Evolutionary conservation across 2,888 invertebrate genomes (phyloP).

Genomic region (Ashinkailepas kermadecensis): DNA sequence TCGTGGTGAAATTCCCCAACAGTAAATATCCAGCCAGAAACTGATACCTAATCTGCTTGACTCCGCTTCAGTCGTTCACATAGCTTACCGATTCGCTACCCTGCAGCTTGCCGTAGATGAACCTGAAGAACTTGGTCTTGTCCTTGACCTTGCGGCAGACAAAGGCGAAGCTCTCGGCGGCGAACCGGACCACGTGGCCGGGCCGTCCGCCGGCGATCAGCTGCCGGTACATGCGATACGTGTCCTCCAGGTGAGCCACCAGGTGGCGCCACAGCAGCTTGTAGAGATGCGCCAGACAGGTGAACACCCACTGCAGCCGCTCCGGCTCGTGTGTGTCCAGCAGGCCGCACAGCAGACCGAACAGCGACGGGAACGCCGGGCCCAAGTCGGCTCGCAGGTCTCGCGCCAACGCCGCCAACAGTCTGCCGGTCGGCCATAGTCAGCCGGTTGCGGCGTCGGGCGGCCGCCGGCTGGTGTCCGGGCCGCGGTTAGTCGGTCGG

Average conservation of each 20-base stretch:
- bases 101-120: slow-evolving; percentile 59
- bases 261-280: slow-evolving; percentile 79
- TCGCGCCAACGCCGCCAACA: slow-evolving; percentile 73
- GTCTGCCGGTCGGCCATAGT: slow-evolving; percentile 48
- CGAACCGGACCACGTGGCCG: slow-evolving; percentile 81
- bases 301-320: slow-evolving; percentile 74
- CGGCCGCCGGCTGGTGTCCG: no score
- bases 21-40: no score
- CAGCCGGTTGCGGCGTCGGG: slow-evolving; percentile 28
- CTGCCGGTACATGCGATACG: slow-evolving; percentile 6
- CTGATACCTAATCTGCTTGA: no score
- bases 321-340: slow-evolving; percentile 71
- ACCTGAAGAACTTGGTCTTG: slow-evolving; percentile 60
- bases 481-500: no score
- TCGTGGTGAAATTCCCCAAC: no score
- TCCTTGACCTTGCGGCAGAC: slow-evolving; percentile 81
- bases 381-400: slow-evolving; percentile 86
- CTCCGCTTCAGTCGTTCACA: background rate
- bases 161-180: slow-evolving; percentile 93
- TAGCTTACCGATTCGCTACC: slow-evolving; percentile 59
- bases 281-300: slow-evolving; percentile 79
- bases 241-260: slow-evolving; percentile 60
- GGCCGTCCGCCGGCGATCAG: slow-evolving; percentile 44
- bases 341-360: slow-evolving; percentile 62
- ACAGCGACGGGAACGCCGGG: slow-evolving; percentile 66